phyloP scores from a whole-genome alignment of 1,140 invertebrate genomes.

The Heliconius congener region DNA sequence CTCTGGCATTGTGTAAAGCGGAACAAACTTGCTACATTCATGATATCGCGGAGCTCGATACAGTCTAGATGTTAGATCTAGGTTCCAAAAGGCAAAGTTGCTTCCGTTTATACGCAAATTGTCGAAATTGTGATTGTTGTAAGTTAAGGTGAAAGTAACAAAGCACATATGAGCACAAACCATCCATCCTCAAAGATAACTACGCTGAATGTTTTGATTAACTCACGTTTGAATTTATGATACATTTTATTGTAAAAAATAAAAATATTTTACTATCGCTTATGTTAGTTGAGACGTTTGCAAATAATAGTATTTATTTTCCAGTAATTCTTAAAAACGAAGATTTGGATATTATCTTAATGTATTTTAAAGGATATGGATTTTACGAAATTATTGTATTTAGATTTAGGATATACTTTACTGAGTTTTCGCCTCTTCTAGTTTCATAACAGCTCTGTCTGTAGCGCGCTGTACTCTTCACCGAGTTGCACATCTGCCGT shows the following conservation, averaged over 20 bases:
- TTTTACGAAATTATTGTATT: slow-evolving; percentile 69
- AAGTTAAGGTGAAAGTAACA: slow-evolving; percentile 72
- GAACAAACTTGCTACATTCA: slow-evolving; percentile 21
- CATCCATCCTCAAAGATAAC: slow-evolving; percentile 78
- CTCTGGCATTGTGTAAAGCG: slow-evolving; percentile 51
- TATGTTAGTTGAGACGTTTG: slow-evolving; percentile 79
- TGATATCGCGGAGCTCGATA: background rate
- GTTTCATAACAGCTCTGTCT: slow-evolving; percentile 51
- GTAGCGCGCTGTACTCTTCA: slow-evolving; percentile 41
- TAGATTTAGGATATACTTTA: slow-evolving; percentile 62
- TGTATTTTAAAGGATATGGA: slow-evolving; percentile 72
- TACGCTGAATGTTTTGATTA: slow-evolving; percentile 77
- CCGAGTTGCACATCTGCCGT: slow-evolving; percentile 37
- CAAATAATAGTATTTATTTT: slow-evolving; percentile 80
- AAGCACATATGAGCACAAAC: slow-evolving; percentile 80
- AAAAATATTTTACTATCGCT: slow-evolving; percentile 78
- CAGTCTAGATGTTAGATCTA: slow-evolving; percentile 2
- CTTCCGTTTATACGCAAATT: slow-evolving; percentile 52
- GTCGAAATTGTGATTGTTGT: slow-evolving; percentile 74
- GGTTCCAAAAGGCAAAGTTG: slow-evolving; percentile 18
- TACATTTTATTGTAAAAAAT: slow-evolving; percentile 80
- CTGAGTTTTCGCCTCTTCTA: slow-evolving; percentile 60
- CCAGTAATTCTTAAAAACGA: slow-evolving; percentile 68
- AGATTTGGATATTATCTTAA: slow-evolving; percentile 65
- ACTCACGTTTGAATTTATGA: slow-evolving; percentile 81